Evolutionary conservation across 2,113 vertebrate genomes (phyloP), one percentile per base, ranked within the genome.

Genomic region (Danio rerio): DNA sequence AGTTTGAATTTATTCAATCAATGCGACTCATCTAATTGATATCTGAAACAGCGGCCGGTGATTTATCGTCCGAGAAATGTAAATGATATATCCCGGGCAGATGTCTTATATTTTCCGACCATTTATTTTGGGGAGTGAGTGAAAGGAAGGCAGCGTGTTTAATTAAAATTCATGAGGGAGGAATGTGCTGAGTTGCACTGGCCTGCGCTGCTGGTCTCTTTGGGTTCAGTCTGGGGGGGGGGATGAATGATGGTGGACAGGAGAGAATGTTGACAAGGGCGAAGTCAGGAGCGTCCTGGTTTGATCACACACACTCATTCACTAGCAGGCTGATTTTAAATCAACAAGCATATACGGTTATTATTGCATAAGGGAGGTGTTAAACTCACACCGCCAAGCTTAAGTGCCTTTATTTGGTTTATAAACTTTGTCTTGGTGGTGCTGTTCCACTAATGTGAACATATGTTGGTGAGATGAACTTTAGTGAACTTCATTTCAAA

Each of bases 81-180:
- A 96, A 96, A 95, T 96, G 94, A 95, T 95, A 94, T 94, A 91
- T 94, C 94, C 93, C 66, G 49, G 95, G 95, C 95, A 96, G 95
- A 95, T 96, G 95, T 96, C 95, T 95, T 96, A 94, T 96, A 95
- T 96, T 96, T 96, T 96, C 94, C 95, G 94, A 95, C 93, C 94
- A 95, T 96, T 95, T 95, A 94, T 95, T 96, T 96, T 96, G 94
- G 93, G 72, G 75, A 93, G 82, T 86, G 85, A 84, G 82, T 70
- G 82, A 81, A 84, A 77, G 81, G 82, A 83, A 84, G 82, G 85
- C 78, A 71, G 82, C 92, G 91, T 93, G 94, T 92, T 94, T 96
- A 95, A 96, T 96, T 96, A 96, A 96, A 96, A 96, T 96, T 95
- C 95, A 96, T 96, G 95, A 96, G 94, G 94, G 69, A 94, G 94